phyloP scores from a whole-genome alignment of 2,113 vertebrate genomes.

The Psephotus haematonotus region DNA sequence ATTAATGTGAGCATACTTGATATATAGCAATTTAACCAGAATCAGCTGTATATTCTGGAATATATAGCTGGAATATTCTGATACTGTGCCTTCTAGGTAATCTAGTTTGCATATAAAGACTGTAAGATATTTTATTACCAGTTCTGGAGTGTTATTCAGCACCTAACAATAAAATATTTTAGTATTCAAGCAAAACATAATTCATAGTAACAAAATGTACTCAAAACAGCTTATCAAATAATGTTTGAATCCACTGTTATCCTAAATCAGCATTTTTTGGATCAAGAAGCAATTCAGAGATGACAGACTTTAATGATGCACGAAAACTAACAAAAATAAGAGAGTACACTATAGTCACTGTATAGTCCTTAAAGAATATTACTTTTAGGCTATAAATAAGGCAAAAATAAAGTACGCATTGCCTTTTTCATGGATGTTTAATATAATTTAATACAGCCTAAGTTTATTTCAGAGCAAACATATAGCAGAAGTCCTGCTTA shows the following conservation, averaged over 20 bases:
- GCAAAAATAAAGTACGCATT: not conserved
- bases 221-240: not conserved
- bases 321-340: not conserved
- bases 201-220: not conserved
- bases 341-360: not conserved
- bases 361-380: not conserved
- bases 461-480: not conserved
- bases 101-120: not conserved
- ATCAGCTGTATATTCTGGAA: not conserved
- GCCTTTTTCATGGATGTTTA: not conserved
- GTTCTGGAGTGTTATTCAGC: not conserved
- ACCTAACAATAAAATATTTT: not conserved
- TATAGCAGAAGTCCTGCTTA: not conserved
- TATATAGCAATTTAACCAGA: not conserved
- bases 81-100: not conserved
- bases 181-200: not conserved
- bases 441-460: not conserved
- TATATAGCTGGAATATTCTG: not conserved
- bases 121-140: not conserved
- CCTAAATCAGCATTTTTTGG: not conserved
- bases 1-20: not conserved
- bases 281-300: not conserved
- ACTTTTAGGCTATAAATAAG: not conserved
- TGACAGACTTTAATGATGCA: not conserved
- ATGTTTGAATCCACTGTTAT: not conserved